Percentiles rank a stretch among this genome's conserved stretches.
phyloP scores from a whole-genome alignment of 2,797 vertebrate genomes.

The Serranus cabrilla region DNA sequence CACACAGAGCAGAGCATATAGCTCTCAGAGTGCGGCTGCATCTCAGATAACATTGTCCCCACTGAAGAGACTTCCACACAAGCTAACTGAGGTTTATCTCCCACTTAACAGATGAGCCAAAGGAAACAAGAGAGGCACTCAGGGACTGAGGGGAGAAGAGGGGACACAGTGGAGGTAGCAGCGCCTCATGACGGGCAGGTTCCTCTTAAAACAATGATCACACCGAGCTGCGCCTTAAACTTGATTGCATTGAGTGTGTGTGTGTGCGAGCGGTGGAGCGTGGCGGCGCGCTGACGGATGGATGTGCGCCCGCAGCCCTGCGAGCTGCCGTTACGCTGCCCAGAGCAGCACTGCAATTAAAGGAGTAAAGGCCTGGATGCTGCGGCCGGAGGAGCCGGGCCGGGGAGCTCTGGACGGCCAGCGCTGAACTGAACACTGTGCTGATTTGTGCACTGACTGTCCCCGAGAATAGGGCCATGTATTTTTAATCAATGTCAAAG shows the following conservation, averaged over 20 bases:
- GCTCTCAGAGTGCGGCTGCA: conserved; percentile 59
- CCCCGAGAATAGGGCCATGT: conserved; percentile 81
- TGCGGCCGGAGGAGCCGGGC: conserved; percentile 58
- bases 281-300: conserved; percentile 64
- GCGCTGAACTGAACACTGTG: conserved; percentile 71
- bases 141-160: conserved; percentile 51
- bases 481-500: conserved; percentile 86
- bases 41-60: conserved; percentile 76
- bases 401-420: conserved; percentile 49
- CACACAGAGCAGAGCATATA: conserved; percentile 45
- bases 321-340: conserved; percentile 67
- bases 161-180: conserved; percentile 19
- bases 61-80: conserved; percentile 79
- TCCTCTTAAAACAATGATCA: conserved; percentile 57
- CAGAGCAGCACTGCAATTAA: conserved; percentile 80
- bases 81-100: conserved; percentile 79
- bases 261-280: conserved; percentile 32
- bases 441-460: conserved; percentile 81
- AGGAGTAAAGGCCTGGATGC: conserved; percentile 51
- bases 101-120: conserved; percentile 81
- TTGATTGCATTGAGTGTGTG: conserved; percentile 26
- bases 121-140: conserved; percentile 80
- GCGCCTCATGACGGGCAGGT: conserved; percentile 17
- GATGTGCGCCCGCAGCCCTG: conserved; percentile 65
- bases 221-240: conserved; percentile 44